Conservation (phyloP, 2,113 vertebrate species). For the Polypterus senegalus region DNA sequence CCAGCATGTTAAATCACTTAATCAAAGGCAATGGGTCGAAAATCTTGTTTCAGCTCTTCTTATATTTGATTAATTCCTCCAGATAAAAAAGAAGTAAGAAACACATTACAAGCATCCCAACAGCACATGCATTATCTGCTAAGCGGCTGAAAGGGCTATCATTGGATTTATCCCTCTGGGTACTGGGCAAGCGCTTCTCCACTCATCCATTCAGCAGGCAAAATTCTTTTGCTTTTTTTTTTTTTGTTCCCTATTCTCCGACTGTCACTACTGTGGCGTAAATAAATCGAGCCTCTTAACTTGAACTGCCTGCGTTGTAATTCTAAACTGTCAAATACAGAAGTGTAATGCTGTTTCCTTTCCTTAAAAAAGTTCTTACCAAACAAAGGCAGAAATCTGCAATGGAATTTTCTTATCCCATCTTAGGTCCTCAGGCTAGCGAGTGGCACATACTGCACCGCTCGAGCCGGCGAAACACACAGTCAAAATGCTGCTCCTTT, state of each 20-base stretch:
- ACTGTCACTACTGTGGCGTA: constrained; percentile 50
- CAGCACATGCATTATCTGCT: constrained; percentile 80
- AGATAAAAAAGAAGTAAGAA: constrained; percentile 74
- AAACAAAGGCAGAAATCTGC: constrained; percentile 10
- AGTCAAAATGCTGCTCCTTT: no score
- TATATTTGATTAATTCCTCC: constrained; percentile 94
- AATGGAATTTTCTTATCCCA: neutral
- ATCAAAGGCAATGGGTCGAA: constrained; percentile 99
- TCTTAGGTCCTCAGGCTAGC: neutral
- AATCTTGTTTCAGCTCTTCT: constrained; percentile 89
- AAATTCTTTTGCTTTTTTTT: constrained; percentile 50
- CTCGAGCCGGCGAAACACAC: no score
- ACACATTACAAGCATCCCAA: constrained; percentile 65
- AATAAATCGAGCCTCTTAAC: constrained; percentile 33
- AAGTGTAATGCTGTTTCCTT: constrained; percentile 19
- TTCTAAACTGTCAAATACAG: constrained; percentile 30
- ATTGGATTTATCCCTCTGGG: constrained; percentile 73
- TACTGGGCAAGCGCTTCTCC: constrained; percentile 53
- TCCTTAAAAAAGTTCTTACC: constrained; percentile 26
- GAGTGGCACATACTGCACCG: no score
- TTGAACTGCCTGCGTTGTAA: constrained; percentile 25
- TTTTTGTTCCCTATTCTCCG: constrained; percentile 28
- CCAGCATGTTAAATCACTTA: constrained; percentile 95
- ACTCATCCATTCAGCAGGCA: constrained; percentile 59
- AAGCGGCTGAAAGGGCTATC: constrained; percentile 77